These are phyloP conservation scores for Tenualosa ilisha DNA, from an alignment of 2,797 vertebrate genomes.

Conservation along the genomic window DNA sequence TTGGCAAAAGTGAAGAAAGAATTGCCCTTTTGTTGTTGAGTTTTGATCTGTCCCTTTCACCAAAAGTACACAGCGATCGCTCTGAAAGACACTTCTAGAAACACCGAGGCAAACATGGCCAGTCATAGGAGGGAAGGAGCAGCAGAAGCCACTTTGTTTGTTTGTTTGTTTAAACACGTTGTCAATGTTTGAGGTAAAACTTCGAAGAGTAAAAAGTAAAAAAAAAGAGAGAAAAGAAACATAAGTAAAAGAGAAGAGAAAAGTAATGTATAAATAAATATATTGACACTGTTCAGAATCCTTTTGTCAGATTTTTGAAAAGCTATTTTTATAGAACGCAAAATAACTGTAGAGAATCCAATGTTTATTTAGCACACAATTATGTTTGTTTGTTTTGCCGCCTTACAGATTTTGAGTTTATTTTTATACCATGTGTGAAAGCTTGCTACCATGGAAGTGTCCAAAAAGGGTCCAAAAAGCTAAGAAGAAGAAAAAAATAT, in stretches of 20 bases:
- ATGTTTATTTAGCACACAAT: conserved; percentile 68
- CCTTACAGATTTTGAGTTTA: conserved; percentile 66
- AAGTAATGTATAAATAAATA: conserved; percentile 43
- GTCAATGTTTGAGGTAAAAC: too few relatives aligned
- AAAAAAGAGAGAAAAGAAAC: conserved; percentile 27
- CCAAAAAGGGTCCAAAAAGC: conserved; percentile 56
- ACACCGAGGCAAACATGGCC: conserved; percentile 27
- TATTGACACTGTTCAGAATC: conserved; percentile 71
- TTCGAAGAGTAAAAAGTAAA: conserved; percentile 1
- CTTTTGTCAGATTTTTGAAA: conserved; percentile 74
- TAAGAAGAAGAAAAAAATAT: conserved; percentile 32
- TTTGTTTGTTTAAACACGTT: conserved; percentile 50
- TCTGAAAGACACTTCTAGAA: not conserved
- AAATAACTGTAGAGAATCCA: conserved; percentile 63
- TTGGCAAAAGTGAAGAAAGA: not conserved
- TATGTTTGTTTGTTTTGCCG: conserved; percentile 69
- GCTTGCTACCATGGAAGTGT: conserved; percentile 66
- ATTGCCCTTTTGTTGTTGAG: not conserved
- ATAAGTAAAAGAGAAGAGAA: conserved; percentile 23
- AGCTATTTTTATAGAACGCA: conserved; percentile 79
- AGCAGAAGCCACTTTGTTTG: conserved; percentile 61
- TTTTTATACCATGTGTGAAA: conserved; percentile 62
- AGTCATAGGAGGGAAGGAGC: conserved; percentile 68
- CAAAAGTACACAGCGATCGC: not conserved
- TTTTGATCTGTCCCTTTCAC: conserved; percentile 35